Base-by-base conservation (phyloP, 2,888 invertebrate species). In the Brachylomia viminalis region DNA sequence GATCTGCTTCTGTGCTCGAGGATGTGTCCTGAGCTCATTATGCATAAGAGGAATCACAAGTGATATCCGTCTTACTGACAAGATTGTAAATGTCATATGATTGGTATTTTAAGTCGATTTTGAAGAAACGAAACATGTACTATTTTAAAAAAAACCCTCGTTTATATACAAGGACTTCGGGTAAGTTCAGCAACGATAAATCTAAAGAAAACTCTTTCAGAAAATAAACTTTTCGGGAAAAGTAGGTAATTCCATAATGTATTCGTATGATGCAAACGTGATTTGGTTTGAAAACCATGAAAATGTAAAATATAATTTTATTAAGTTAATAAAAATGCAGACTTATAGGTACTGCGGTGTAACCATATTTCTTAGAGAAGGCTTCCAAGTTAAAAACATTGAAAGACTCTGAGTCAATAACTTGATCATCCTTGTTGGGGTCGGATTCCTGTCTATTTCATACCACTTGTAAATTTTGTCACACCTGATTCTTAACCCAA, bases 1-100 rank as follows among this genome's bases (percentile, higher is more conserved):
- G 83, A 82, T 85, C 85, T 81, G 82, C 85, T 85, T 77, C 83
- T 83, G 85, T 85, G 20, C 79, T 71, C 56, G 54, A 85, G 76
- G 83, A 83, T 81, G 71, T 72, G 85, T 81, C 77, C 82, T 56
- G 49, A 38, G 74, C 85, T 81, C 83, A 76, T 85, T 70, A 83
- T 62, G 58, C 64, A 38, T 83, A 74, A 74, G 68, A 64, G 58
- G 73, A 69, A 85, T 77, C 73, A 74, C 17, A 77, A 71, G 56
- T 54, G 68, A 81, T 82, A 85, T 83, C 83, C 83, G 82, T 72
- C 62, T 27, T n/a, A 42, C 42, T 42, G 54, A 58, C 27, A n/a
- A 27, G 66, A 69, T 56, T 66, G 38, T 20, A 72, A 49, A 30
- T 74, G 74, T 61, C 68, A 58, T 6, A 13, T 7, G 20, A 61